Base-by-base conservation (phyloP, 2,797 vertebrate species). In the Cirrhinus mrigala region DNA sequence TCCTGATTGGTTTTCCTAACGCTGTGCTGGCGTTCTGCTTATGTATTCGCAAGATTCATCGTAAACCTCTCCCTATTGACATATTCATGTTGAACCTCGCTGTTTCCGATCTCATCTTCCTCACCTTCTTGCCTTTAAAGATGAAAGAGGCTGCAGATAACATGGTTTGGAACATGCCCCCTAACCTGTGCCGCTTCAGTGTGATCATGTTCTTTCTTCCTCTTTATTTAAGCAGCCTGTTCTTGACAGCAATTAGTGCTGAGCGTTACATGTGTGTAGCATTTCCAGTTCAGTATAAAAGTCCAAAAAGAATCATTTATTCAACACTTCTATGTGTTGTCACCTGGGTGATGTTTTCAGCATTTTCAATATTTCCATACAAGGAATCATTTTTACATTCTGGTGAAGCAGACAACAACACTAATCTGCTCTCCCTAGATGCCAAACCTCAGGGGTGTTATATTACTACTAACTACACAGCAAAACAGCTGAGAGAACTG, bases 181-280 rank as follows among this genome's bases (percentile, higher is more conserved):
- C n/a, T 11, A 8, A 85, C 64, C 33, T 96, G 37, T 95, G 94
- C 29, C 91, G 90, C 0, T 1, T 94, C 2, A 91, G 88, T 0
- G 80, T 88, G 0, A 92, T 94, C 27, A 56, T 94, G 70, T 95
- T 93, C 89, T 94, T 92, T 77, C 92, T 92, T 71, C 93, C 94
- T 77, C 84, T 95, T 87, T 95, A 95, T 29, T 91, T 92, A 81
- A 93, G 91, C 4, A 91, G 91, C 0, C 90, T 94, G 27, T 92
- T 94, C 88, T 92, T 95, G 77, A 89, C 93, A 0, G 91, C 93
- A 0, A 92, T 95, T 48, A 95, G 94, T 0, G 68, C 92, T 0
- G 94, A 95, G 74, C 89, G 94, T 9, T 94, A 93, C 79, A 81
- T 95, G 40, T 94, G 94, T 0, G 93, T 94, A 6, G 94, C 92